Percentiles rank a stretch among this genome's conserved stretches.
These are phyloP conservation scores for Sigmodon hispidus DNA, from an alignment of 2,113 vertebrate species.

Conservation along the genomic window DNA sequence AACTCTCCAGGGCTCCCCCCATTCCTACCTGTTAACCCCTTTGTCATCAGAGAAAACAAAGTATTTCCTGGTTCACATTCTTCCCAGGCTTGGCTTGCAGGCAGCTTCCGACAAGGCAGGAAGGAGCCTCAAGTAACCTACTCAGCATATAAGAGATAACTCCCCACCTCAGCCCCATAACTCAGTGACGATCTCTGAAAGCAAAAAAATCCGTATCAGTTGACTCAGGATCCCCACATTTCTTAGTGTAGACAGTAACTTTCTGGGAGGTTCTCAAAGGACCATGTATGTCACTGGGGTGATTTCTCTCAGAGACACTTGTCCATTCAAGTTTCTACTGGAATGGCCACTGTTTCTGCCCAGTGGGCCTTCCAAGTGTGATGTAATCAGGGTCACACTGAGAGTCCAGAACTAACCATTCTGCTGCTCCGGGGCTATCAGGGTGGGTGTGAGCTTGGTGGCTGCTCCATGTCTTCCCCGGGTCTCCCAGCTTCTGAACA, in stretches of 20 bases:
- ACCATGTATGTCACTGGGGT: background rate
- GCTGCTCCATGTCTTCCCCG: background rate
- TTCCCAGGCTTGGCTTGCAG: background rate
- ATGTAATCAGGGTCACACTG: background rate
- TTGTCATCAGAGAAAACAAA: background rate
- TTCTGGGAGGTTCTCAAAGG: background rate
- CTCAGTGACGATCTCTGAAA: background rate
- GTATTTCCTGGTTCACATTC: background rate
- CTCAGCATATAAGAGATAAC: background rate
- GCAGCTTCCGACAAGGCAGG: background rate
- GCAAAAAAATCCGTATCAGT: background rate
- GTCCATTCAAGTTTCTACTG: background rate
- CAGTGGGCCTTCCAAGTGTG: background rate
- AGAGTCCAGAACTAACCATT: background rate
- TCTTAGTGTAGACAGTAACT: background rate
- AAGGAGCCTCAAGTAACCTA: background rate
- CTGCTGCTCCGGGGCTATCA: background rate
- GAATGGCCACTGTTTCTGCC: background rate
- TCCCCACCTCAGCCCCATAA: background rate
- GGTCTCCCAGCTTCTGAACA: background rate
- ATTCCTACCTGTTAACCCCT: accelerated
- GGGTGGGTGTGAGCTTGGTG: background rate
- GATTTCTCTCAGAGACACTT: background rate
- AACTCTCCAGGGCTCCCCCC: too few species aligned
- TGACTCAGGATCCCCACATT: background rate